Evolutionary conservation across 92 coral and sea anemone genomes (phyloP).

Genomic region (Diadumene lineata): DNA sequence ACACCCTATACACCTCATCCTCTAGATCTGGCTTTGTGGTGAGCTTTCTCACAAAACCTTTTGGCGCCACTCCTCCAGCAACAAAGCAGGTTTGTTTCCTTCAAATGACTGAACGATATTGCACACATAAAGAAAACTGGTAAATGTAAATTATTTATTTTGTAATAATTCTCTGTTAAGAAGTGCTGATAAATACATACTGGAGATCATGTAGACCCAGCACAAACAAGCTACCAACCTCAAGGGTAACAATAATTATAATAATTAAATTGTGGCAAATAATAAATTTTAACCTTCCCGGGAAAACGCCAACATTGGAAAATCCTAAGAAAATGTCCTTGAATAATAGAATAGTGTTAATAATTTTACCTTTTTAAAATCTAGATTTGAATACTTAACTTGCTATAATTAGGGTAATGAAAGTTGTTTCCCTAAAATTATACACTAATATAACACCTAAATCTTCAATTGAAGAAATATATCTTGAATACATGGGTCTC

Average conservation of each 20-base stretch:
- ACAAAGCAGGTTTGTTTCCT: no score
- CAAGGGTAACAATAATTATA: conserved; percentile 58
- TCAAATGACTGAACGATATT: no score
- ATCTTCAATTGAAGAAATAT: conserved; percentile 64
- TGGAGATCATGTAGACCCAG: conserved; percentile 79
- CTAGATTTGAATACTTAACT: conserved; percentile 84
- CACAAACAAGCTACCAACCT: conserved; percentile 78
- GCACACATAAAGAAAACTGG: no score
- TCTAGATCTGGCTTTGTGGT: no score
- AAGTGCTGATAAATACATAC: conserved; percentile 98
- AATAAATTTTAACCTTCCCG: conserved; percentile 63
- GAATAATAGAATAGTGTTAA: conserved; percentile 76
- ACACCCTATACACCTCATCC: no score
- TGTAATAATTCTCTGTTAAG: conserved; percentile 80
- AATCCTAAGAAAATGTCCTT: conserved; percentile 97
- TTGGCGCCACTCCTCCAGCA: no score
- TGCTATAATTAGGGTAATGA: conserved; percentile 22
- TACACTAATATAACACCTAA: conserved; percentile 56
- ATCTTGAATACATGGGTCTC: conserved; percentile 26
- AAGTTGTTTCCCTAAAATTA: conserved; percentile 16
- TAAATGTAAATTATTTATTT: conserved; percentile 48
- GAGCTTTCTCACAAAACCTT: no score
- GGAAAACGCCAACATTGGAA: conserved; percentile 81
- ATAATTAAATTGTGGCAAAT: conserved; percentile 72
- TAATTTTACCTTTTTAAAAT: conserved; percentile 90